Base-by-base conservation (phyloP, 2,113 vertebrate genomes). In the Smithornis capensis region DNA sequence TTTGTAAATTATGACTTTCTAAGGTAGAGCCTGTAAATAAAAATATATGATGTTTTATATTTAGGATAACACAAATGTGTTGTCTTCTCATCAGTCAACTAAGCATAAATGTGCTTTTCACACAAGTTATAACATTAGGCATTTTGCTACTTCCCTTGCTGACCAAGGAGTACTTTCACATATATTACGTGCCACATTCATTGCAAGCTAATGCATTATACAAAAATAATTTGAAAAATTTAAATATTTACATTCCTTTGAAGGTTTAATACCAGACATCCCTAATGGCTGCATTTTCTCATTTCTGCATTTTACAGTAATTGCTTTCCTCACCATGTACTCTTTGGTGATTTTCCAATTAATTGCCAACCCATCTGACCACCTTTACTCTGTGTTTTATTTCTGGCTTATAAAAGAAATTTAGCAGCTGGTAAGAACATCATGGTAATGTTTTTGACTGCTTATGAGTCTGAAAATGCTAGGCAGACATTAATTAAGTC, bases 321-420 rank as follows among this genome's bases (percentile, higher is more conserved):
- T 94, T 94, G 63, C 91, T 90, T 91, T 68, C 65, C 75, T 92
- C 75, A 86, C 70, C 55, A 52, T 75, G 90, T 78, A 96, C 79
- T 93, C 91, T 88, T 96, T 86, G 79, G 84, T 96, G 93, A 92
- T 94, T 95, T 95, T 93, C 79, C 82, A 94, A 93, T 91, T 92
- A 95, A 95, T 90, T 89, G 89, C 55, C 81, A 95, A 80, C 53
- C 53, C 27, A 33, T 88, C 79, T 93, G 56, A 80, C 92, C 75
- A 94, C 82, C 64, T 94, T 91, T 87, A 88, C 35, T 88, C 87
- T 63, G 38, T 81, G 65, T 31, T 94, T 94, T 83, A 88, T 87
- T 94, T 94, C 82, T 87, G 63, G 35, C 63, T 82, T 93, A 79
- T 79, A 64, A 76, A 76, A 92, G 76, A 82, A 45, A 49, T 14